These are phyloP conservation scores for Belgica antarctica DNA, from an alignment of 2,888 invertebrate genomes.

Conservation along the genomic window DNA sequence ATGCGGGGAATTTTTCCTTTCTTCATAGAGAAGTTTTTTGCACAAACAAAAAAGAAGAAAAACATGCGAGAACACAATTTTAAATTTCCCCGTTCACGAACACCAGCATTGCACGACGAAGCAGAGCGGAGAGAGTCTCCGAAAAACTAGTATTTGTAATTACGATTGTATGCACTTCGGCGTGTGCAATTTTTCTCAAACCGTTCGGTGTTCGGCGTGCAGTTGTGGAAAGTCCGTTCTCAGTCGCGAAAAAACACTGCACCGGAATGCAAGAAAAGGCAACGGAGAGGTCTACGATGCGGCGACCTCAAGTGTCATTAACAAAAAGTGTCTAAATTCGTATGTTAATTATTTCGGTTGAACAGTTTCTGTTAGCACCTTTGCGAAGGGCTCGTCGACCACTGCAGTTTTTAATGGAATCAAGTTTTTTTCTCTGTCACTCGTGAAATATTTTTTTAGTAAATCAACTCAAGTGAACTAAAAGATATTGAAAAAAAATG, in stretches of 20 bases:
- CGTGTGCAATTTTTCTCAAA: constrained; percentile 41
- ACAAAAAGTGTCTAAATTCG: constrained; percentile 44
- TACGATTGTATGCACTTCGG: constrained; percentile 30
- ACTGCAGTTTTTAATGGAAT: constrained; percentile 11
- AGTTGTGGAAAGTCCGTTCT: constrained; percentile 40
- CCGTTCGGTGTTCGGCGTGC: too few relatives aligned
- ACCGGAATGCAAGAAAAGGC: constrained; percentile 44
- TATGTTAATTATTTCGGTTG: constrained; percentile 35
- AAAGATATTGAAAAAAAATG: not conserved
- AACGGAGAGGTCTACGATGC: constrained; percentile 44
- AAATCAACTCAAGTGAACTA: not conserved
- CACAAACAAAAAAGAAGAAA: constrained; percentile 21
- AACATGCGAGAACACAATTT: not conserved
- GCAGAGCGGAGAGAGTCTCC: not conserved
- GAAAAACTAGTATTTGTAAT: constrained; percentile 20
- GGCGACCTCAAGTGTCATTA: constrained; percentile 44
- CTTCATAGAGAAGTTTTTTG: constrained; percentile 13
- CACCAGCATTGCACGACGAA: not conserved
- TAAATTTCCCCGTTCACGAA: not conserved
- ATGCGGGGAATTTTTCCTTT: constrained; percentile 39
- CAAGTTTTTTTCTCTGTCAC: constrained; percentile 2
- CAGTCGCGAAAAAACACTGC: constrained; percentile 44
- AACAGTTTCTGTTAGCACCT: constrained; percentile 16
- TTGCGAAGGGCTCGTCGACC: not conserved
- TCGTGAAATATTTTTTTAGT: not conserved